Conservation (phyloP, 2,113 vertebrate genomes). For the Erythrolamprus reginae region DNA sequence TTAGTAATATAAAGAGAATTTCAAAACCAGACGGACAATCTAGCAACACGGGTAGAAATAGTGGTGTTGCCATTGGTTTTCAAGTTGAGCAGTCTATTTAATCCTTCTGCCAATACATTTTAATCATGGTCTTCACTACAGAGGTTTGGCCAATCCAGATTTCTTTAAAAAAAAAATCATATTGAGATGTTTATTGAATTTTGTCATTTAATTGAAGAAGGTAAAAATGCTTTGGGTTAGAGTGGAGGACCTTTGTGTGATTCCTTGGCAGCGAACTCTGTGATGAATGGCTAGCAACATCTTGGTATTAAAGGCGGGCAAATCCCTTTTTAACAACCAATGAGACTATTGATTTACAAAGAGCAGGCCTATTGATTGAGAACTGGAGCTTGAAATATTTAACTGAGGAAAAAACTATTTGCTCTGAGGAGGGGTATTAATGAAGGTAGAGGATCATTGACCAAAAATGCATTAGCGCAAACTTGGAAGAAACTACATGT, state of each 20-base stretch:
- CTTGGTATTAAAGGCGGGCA: not conserved
- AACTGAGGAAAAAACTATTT: conserved; percentile 12
- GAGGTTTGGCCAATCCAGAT: no score
- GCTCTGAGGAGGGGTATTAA: conserved; percentile 7
- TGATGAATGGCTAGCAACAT: conserved; percentile 10
- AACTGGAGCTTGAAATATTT: conserved; percentile 9
- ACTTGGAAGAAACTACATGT: not conserved
- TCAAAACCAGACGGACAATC: not conserved
- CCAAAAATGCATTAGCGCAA: conserved; percentile 3
- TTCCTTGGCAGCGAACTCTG: conserved; percentile 7
- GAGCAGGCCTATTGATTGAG: conserved; percentile 17
- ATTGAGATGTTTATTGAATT: not conserved
- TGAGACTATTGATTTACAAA: conserved; percentile 26
- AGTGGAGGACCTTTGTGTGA: conserved; percentile 16
- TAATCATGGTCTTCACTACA: not conserved
- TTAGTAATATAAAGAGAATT: not conserved
- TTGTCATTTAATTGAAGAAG: not conserved
- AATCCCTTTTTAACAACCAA: conserved; percentile 18
- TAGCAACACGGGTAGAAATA: not conserved
- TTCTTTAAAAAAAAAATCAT: not conserved
- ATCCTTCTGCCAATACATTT: not conserved
- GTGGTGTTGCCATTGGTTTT: not conserved
- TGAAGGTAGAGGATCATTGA: conserved; percentile 6
- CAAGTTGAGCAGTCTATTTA: not conserved
- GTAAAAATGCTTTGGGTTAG: not conserved